phyloP scores from a whole-genome alignment of 2,113 vertebrate genomes.

The Cochlearius cochlearius region DNA sequence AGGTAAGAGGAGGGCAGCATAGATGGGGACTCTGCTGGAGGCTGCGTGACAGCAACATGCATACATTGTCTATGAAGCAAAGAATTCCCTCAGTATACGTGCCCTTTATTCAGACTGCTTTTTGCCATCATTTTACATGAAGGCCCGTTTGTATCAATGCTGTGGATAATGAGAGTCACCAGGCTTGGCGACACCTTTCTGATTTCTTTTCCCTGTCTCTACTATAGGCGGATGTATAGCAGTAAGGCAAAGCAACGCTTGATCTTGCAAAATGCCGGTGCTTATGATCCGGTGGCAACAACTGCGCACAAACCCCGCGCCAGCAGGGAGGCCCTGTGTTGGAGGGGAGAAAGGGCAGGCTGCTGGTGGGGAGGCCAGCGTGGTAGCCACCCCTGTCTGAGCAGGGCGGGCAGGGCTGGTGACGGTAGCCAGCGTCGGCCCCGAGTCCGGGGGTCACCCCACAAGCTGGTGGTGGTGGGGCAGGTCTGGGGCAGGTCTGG shows the following conservation, averaged over 20 bases:
- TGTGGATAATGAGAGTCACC: not conserved
- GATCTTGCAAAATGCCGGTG: not conserved
- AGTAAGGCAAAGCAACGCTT: not conserved
- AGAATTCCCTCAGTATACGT: not conserved
- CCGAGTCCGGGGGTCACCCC: accelerated
- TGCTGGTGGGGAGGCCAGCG: accelerated
- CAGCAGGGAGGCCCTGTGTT: not conserved
- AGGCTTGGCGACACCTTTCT: not conserved
- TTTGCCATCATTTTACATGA: not conserved
- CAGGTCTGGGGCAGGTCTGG: not conserved
- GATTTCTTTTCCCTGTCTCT: not conserved
- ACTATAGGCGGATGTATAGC: not conserved
- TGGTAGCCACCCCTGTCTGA: not conserved
- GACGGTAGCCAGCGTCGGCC: not conserved
- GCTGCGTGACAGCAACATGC: not conserved
- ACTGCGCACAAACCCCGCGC: not conserved
- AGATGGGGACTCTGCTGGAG: not conserved
- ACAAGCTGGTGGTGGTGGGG: not conserved
- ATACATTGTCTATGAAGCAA: not conserved
- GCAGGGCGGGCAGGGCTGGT: not conserved
- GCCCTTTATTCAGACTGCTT: not conserved
- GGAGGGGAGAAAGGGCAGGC: too few species aligned
- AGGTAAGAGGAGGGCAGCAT: not conserved
- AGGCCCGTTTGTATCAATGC: accelerated
- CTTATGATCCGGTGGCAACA: not conserved